Evolutionary conservation across 2,888 invertebrate genomes (phyloP).

Genomic region (Trilocha varians): DNA sequence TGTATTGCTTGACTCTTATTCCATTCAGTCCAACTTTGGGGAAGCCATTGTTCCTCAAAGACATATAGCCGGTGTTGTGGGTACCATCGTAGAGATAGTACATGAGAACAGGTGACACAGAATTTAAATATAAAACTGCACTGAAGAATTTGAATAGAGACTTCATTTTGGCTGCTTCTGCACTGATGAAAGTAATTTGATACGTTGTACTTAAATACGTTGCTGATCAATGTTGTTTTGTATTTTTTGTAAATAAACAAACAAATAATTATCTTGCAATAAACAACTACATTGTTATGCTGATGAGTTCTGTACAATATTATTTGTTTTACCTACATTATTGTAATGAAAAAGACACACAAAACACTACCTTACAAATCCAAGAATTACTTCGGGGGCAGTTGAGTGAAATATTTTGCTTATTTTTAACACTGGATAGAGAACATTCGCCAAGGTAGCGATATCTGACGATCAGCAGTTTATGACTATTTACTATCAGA

Average conservation of each 20-base stretch:
- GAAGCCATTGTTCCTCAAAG: constrained; percentile 20
- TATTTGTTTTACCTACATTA: no score
- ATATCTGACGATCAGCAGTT: no score
- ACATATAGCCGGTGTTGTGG: constrained; percentile 27
- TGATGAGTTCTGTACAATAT: not conserved
- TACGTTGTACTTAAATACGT: constrained; percentile 23
- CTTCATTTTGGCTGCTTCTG: constrained; percentile 29
- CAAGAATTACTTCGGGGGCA: no score
- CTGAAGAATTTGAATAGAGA: constrained; percentile 20
- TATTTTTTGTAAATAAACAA: constrained; percentile 32
- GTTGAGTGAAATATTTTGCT: no score
- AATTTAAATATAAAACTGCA: constrained; percentile 22
- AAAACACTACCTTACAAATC: no score
- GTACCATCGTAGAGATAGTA: constrained; percentile 34
- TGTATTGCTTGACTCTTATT: constrained; percentile 27
- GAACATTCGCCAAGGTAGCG: no score
- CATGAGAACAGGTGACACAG: constrained; percentile 22
- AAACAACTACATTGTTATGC: not conserved
- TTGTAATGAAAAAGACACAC: no score
- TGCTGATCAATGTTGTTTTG: constrained; percentile 21
- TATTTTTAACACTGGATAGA: no score
- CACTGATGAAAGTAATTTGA: constrained; percentile 18
- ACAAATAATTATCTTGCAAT: constrained; percentile 8
- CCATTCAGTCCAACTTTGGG: constrained; percentile 18
- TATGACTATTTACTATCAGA: no score